Evolutionary conservation across 2,888 invertebrate genomes (phyloP), one percentile per base, ranked within the genome.

Genomic region (Sphaerophoria rueppellii): DNA sequence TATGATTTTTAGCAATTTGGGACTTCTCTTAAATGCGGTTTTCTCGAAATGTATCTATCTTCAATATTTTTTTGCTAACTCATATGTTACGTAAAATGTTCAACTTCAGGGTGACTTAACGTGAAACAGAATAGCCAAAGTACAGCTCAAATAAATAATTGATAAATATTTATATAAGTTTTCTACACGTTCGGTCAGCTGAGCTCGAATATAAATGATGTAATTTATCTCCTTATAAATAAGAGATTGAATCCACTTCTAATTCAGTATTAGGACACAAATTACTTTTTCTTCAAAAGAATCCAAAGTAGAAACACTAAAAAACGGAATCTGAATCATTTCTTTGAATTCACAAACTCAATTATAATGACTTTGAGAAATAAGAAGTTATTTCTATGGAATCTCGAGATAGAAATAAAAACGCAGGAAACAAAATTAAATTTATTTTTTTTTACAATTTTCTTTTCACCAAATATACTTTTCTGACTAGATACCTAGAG

Each of bases 401-500:
- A 57, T 12, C 24, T 34, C 24, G 37, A 46, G 54, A 52, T 14
- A 14, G 4, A 52, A 14, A 14, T 34, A 40, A 69, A 32, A 63
- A 6, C 4, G 43, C 2, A 12, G 35, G 24, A 78, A 48, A 65
- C 2, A 50, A 52, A 67, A 34, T 71, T 73, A 16, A 63, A 69
- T 80, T 75, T 79, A 37, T 43, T 16, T 11, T 43, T 67, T 65
- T 67, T 52, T 6, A 11, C 46, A 46, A 46, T 61, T 61, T 46
- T 61, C 16, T 34, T 43, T 6, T 11, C 9, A 9, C 9, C 2
- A 9, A 11, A 43, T 9, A 3, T 43, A 43, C 43, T 9, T 43
- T 43, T 12, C 43, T 1, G 24, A 4, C 40, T 43, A 11, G 6
- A 0, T 43, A 24, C 43, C 11, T 75, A 65, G 50, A 43, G 40